Evolutionary conservation across 2,113 vertebrate species (phyloP), one percentile per base, ranked within the genome.

Genomic region (Tragelaphus buxtoni): DNA sequence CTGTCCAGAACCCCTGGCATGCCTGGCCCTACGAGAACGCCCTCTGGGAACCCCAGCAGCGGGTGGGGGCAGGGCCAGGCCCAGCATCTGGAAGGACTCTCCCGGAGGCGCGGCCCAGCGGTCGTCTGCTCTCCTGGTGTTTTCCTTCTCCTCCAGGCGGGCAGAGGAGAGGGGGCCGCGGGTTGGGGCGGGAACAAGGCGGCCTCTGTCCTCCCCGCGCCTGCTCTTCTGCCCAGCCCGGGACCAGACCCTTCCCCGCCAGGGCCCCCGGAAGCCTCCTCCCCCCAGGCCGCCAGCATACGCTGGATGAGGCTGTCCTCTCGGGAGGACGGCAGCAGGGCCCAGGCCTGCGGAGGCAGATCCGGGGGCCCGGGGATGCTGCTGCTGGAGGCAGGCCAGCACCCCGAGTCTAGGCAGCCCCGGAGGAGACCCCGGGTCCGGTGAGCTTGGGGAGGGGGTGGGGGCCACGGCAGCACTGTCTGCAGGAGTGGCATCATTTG

Each of bases 131-230:
- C 47, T n/a, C 28, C 88, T 13, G 39, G 47, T 13, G 10, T 30
- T 32, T 56, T 35, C 63, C 22, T 42, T 7, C 49, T 32, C 18
- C 30, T 88, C 18, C 0, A 20, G 77, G 91, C 0, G 16, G 77
- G 91, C 84, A 16, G 20, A 86, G 58, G 32, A 14, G 63, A 93
- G 51, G 63, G 63, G 88, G 81, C 61, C 6, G 1, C 0, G 6
- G 22, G 69, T 11, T 0, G 42, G 83, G 82, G 60, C 30, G 0
- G n/a, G 82, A 81, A 98, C 93, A 95, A 97, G 94, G 91, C 76
- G 0, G 86, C 95, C 49, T 96, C 94, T 97, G 96, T 97, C 91
- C 83, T 95, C 51, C 65, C 45, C 17, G 14, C 9, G 2, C 90
- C 18, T 1, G 79, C 63, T 12, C 60, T 42, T 60, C 49, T 2